phyloP scores from a whole-genome alignment of 2,113 vertebrate species.

The Sus scrofa region DNA sequence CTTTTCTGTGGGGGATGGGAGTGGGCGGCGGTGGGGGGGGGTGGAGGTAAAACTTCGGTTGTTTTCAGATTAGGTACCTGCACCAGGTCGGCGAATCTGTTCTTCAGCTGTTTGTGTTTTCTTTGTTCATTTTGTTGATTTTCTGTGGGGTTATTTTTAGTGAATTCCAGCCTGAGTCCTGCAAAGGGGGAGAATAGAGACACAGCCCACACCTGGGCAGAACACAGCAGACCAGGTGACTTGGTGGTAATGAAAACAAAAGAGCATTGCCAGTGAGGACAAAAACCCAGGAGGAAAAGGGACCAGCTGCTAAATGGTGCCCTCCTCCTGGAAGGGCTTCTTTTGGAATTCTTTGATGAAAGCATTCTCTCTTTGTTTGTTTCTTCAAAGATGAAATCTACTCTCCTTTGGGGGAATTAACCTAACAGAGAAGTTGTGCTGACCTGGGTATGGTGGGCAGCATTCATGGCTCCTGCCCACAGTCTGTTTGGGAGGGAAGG shows the following conservation, averaged over 20 bases:
- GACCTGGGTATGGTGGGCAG: no score
- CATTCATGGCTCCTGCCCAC: not conserved
- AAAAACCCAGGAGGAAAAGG: not conserved
- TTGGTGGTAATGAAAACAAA: not conserved
- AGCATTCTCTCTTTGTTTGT: constrained; percentile 46
- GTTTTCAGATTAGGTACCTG: constrained; percentile 27
- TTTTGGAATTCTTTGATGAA: not conserved
- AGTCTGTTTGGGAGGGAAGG: not conserved
- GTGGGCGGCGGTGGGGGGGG: not conserved
- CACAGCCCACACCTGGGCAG: constrained; percentile 45
- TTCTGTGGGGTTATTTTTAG: constrained; percentile 66
- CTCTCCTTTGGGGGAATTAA: not conserved
- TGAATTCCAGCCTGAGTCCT: constrained; percentile 73
- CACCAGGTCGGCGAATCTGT: not conserved
- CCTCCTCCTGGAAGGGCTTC: not conserved
- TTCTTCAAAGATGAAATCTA: constrained; percentile 29
- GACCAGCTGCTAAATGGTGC: not conserved
- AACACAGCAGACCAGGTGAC: not conserved
- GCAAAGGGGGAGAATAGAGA: not conserved
- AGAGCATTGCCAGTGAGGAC: not conserved
- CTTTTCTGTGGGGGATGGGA: not conserved
- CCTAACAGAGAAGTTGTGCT: not conserved
- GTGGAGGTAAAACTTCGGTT: not conserved
- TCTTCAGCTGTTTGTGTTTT: not conserved
- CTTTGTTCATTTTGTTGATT: constrained; percentile 61